Conservation (phyloP, 2,797 vertebrate species). For the Tapirus indicus region DNA sequence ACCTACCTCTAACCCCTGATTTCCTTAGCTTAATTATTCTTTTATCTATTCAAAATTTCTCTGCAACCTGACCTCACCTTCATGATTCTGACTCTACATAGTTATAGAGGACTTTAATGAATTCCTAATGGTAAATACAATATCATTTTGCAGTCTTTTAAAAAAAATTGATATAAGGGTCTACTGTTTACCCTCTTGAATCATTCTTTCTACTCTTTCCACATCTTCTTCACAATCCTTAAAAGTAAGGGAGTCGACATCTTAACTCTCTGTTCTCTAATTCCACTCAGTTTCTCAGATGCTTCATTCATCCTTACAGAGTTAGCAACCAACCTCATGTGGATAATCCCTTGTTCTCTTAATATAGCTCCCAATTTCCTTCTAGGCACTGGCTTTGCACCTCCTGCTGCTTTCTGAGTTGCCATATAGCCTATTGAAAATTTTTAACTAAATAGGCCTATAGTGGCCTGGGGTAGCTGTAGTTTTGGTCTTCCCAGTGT, state of each 20-base stretch:
- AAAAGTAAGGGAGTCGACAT: background rate
- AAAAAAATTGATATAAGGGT: background rate
- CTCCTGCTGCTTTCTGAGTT: background rate
- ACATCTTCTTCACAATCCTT: background rate
- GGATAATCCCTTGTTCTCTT: background rate
- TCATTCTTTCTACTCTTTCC: background rate
- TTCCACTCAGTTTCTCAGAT: background rate
- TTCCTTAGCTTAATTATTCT: constrained; percentile 19
- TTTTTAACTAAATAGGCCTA: background rate
- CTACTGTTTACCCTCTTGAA: background rate
- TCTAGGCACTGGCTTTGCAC: background rate
- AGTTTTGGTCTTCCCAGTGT: background rate
- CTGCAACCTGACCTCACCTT: constrained; percentile 11
- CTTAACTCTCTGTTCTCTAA: constrained; percentile 3
- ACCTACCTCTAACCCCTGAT: background rate
- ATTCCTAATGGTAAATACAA: constrained; percentile 21
- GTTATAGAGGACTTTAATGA: background rate
- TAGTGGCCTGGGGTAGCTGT: background rate
- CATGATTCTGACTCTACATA: constrained; percentile 34
- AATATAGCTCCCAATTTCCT: background rate
- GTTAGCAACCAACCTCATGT: background rate
- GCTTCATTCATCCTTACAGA: background rate
- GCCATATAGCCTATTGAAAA: background rate
- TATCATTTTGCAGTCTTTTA: background rate
- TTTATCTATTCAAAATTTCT: constrained; percentile 42